Evolutionary conservation across 2,888 invertebrate genomes (phyloP).

Genomic region (Parnassius mnemosyne): DNA sequence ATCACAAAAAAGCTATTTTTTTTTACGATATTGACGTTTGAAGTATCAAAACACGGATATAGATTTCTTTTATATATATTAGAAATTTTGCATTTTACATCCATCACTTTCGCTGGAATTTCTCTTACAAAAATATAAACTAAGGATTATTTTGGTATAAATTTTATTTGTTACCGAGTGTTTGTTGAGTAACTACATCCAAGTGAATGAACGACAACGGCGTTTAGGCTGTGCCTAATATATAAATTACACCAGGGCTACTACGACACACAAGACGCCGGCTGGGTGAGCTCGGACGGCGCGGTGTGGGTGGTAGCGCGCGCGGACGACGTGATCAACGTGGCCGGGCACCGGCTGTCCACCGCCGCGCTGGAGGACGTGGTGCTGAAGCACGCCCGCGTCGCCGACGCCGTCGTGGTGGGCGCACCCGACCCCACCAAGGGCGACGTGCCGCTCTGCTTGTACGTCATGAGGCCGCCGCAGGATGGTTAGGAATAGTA

Average conservation of each 20-base stretch:
- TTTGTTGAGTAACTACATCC: too few relatives aligned
- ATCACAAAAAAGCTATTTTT: too few relatives aligned
- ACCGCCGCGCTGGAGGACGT: slow-evolving; percentile 95
- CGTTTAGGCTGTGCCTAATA: too few relatives aligned
- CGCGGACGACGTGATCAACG: slow-evolving; percentile 97
- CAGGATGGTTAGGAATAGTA: slow-evolving; percentile 65
- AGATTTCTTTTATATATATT: too few relatives aligned
- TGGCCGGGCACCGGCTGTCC: slow-evolving; percentile 95
- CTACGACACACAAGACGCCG: slow-evolving; percentile 98
- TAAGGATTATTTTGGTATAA: too few relatives aligned
- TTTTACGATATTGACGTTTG: too few relatives aligned
- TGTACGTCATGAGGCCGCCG: slow-evolving; percentile 88
- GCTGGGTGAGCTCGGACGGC: slow-evolving; percentile 90
- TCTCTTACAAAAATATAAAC: too few relatives aligned
- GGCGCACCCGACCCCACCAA: slow-evolving; percentile 94
- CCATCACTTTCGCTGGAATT: too few relatives aligned
- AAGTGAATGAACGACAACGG: too few relatives aligned
- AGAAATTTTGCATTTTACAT: too few relatives aligned
- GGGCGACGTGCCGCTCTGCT: slow-evolving; percentile 93
- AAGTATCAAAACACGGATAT: too few relatives aligned
- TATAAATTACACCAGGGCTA: slow-evolving; percentile 81
- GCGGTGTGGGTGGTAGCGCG: slow-evolving; percentile 94
- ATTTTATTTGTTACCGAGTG: too few relatives aligned
- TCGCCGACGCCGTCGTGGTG: slow-evolving; percentile 93
- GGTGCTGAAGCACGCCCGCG: slow-evolving; percentile 90